phyloP scores from a whole-genome alignment of 1,140 invertebrate species.

The Pseudomyrmex cubaensis region DNA sequence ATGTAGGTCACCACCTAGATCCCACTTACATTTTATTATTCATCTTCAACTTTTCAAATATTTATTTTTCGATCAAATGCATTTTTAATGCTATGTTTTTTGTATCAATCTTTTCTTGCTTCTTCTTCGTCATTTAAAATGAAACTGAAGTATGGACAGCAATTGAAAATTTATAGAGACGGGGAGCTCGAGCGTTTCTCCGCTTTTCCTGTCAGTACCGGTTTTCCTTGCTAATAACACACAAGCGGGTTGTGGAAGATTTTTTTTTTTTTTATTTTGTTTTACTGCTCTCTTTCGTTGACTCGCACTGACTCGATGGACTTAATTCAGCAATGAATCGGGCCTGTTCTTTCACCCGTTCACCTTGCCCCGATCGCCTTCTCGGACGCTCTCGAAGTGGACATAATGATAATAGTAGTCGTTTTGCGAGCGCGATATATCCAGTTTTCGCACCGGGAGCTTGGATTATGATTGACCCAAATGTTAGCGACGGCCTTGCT shows the following conservation, averaged over 20 bases:
- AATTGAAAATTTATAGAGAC: not conserved
- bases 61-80: not conserved
- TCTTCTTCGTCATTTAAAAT: not conserved
- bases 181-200: not conserved
- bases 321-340: conserved; percentile 39
- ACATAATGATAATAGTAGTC: conserved; percentile 46
- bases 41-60: no score
- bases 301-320: not conserved
- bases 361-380: conserved; percentile 51
- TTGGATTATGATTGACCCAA: conserved; percentile 60
- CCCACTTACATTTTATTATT: no score
- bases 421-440: conserved; percentile 26
- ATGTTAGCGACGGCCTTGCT: conserved; percentile 54
- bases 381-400: conserved; percentile 36
- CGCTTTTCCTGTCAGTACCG: not conserved
- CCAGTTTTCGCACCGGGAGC: conserved; percentile 45
- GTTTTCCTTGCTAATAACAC: not conserved
- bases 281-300: not conserved
- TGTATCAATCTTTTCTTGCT: not conserved
- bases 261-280: not conserved
- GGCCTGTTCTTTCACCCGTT: conserved; percentile 53
- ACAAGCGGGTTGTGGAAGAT: not conserved
- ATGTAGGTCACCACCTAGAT: no score
- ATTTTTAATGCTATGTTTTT: not conserved
- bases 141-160: no score